Percentiles rank a stretch among this genome's conserved stretches.
Evolutionary conservation across 2,797 vertebrate species (phyloP).

Genomic region (Ctenochaetus hawaiiensis): DNA sequence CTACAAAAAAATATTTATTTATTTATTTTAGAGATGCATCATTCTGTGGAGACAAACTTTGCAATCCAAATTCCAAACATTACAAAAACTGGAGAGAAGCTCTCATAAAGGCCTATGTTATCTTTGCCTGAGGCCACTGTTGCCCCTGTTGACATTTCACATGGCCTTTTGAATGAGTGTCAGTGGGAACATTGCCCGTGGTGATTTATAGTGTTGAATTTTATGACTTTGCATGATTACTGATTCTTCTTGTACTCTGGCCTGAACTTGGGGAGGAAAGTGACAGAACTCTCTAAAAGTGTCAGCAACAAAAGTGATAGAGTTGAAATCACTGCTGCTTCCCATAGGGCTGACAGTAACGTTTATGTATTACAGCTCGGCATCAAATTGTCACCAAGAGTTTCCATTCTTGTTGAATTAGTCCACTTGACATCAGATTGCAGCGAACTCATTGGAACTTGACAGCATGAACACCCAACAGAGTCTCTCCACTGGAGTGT

Average conservation of each 20-base stretch:
- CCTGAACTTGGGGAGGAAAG: constrained; percentile 5
- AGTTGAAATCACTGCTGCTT: constrained; percentile 2
- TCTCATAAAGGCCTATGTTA: constrained; percentile 41
- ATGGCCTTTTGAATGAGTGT: constrained; percentile 68
- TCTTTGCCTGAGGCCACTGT: constrained; percentile 48
- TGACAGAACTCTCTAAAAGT: constrained; percentile 18
- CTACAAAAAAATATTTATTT: too few species aligned
- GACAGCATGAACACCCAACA: constrained; percentile 42
- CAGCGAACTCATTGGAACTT: constrained; percentile 19
- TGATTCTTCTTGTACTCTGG: constrained; percentile 4
- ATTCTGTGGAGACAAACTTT: constrained; percentile 2
- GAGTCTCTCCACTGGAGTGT: constrained; percentile 33
- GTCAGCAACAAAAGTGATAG: constrained; percentile 19
- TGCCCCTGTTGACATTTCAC: constrained; percentile 73
- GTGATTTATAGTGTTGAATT: constrained; percentile 46
- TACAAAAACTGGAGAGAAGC: neutral
- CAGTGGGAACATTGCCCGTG: constrained; percentile 59
- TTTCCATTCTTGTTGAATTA: constrained; percentile 40
- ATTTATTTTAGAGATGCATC: neutral
- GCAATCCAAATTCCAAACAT: constrained; percentile 19
- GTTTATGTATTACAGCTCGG: constrained; percentile 29
- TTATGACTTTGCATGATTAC: constrained; percentile 41
- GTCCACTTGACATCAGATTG: constrained; percentile 19
- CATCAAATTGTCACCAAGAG: constrained; percentile 37
- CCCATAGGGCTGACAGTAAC: constrained; percentile 27